phyloP scores from a whole-genome alignment of 2,113 vertebrate genomes.

The Colossoma macropomum region DNA sequence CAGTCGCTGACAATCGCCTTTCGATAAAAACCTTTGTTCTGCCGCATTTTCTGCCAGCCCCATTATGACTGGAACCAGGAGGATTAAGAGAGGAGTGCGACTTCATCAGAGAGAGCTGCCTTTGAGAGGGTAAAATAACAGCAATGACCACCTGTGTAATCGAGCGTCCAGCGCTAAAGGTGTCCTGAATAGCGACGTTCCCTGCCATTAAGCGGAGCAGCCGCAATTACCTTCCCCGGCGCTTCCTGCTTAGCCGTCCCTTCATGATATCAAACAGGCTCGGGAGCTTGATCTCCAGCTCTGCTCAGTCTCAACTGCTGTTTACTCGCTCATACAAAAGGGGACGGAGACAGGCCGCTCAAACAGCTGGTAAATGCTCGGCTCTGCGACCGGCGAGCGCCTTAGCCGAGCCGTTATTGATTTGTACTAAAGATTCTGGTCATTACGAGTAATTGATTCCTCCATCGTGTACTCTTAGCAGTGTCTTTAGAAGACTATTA shows the following conservation, averaged over 20 bases:
- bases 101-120: constrained; percentile 67
- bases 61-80: constrained; percentile 70
- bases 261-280: constrained; percentile 71
- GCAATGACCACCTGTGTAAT: constrained; percentile 78
- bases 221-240: constrained; percentile 73
- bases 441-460: constrained; percentile 59
- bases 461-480: constrained; percentile 50
- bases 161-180: constrained; percentile 68
- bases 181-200: constrained; percentile 74
- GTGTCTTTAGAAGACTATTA: constrained; percentile 53
- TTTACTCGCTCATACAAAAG: constrained; percentile 55
- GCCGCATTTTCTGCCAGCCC: constrained; percentile 62
- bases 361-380: constrained; percentile 60
- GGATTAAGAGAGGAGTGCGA: constrained; percentile 63
- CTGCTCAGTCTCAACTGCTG: constrained; percentile 42
- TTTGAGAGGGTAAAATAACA: constrained; percentile 57
- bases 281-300: constrained; percentile 37
- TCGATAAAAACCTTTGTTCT: constrained; percentile 78
- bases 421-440: constrained; percentile 56
- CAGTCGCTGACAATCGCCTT: constrained; percentile 70
- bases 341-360: constrained; percentile 26
- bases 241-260: constrained; percentile 67
- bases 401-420: constrained; percentile 66
- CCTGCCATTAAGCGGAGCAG: constrained; percentile 68
- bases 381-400: constrained; percentile 55